These are phyloP conservation scores for Hesperophylax magnus DNA, from an alignment of 1,140 invertebrate species.

Conservation along the genomic window DNA sequence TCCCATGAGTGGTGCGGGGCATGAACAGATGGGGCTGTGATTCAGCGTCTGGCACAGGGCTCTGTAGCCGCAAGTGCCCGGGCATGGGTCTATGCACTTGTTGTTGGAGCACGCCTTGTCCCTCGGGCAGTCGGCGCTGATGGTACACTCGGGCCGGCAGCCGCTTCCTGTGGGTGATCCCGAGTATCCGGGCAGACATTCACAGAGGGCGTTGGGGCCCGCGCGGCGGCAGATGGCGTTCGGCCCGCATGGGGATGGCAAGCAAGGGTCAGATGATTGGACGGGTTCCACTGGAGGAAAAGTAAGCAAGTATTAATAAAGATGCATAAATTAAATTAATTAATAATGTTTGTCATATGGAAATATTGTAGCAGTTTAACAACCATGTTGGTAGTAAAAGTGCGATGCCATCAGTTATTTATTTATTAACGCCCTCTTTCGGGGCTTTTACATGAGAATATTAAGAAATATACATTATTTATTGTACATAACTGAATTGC, in stretches of 20 bases:
- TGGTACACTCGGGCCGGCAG: slow-evolving; percentile 81
- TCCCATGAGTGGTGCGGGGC: slow-evolving; percentile 78
- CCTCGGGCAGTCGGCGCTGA: slow-evolving; percentile 81
- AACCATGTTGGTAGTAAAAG: too few species aligned
- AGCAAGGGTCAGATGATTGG: slow-evolving; percentile 73
- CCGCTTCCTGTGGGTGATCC: slow-evolving; percentile 69
- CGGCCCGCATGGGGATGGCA: slow-evolving; percentile 81
- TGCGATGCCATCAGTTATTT: too few species aligned
- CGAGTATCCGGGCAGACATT: slow-evolving; percentile 78
- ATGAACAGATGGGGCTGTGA: slow-evolving; percentile 86
- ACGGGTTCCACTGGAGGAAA: slow-evolving; percentile 53
- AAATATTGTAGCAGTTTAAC: too few species aligned
- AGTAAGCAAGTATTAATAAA: too few species aligned
- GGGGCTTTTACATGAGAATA: too few species aligned
- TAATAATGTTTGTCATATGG: too few species aligned
- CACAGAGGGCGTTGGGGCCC: slow-evolving; percentile 77
- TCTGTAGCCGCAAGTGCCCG: slow-evolving; percentile 78
- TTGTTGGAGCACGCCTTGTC: slow-evolving; percentile 82
- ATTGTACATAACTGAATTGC: too few species aligned
- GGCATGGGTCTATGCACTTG: slow-evolving; percentile 83
- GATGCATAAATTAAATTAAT: too few species aligned
- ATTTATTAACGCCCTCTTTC: too few species aligned
- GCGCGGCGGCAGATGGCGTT: slow-evolving; percentile 78
- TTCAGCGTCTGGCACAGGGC: slow-evolving; percentile 81
- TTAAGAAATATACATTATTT: too few species aligned